These are phyloP conservation scores for Amblyraja radiata DNA, from an alignment of 2,797 vertebrate species.

Conservation along the genomic window DNA sequence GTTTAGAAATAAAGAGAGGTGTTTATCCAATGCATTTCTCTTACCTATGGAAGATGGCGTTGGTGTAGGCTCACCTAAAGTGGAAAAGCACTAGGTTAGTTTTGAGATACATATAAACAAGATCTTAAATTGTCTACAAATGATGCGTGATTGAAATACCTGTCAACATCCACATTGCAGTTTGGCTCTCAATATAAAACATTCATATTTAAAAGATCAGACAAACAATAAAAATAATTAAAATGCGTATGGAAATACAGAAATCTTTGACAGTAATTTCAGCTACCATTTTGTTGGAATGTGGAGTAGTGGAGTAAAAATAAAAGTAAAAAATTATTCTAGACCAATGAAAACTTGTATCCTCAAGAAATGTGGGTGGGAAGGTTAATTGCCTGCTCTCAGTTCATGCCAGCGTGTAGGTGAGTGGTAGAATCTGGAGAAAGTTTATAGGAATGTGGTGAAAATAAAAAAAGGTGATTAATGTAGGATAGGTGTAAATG, in stretches of 20 bases:
- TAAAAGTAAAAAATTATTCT: not conserved
- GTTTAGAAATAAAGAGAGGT: not conserved
- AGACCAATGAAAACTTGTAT: too few relatives aligned
- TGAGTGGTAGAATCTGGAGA: too few relatives aligned
- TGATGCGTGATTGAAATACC: not conserved
- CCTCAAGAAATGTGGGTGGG: too few relatives aligned
- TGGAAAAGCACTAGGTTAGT: not conserved
- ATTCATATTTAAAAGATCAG: not conserved
- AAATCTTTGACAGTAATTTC: not conserved
- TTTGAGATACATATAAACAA: not conserved
- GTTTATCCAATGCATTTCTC: not conserved
- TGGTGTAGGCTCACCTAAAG: slow-evolving; percentile 9
- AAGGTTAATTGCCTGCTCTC: too few relatives aligned
- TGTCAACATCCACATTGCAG: not conserved
- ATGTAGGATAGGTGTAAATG: too few relatives aligned
- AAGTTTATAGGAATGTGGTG: too few relatives aligned
- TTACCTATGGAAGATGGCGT: not conserved
- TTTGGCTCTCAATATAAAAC: not conserved
- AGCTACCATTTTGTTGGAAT: not conserved
- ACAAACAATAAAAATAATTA: not conserved
- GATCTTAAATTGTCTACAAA: not conserved
- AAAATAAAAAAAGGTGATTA: too few relatives aligned
- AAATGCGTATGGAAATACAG: not conserved
- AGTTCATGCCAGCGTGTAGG: too few relatives aligned
- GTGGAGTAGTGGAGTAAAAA: not conserved